Conservation (phyloP, 1,140 invertebrate species). For the Camponotus vicinus region DNA sequence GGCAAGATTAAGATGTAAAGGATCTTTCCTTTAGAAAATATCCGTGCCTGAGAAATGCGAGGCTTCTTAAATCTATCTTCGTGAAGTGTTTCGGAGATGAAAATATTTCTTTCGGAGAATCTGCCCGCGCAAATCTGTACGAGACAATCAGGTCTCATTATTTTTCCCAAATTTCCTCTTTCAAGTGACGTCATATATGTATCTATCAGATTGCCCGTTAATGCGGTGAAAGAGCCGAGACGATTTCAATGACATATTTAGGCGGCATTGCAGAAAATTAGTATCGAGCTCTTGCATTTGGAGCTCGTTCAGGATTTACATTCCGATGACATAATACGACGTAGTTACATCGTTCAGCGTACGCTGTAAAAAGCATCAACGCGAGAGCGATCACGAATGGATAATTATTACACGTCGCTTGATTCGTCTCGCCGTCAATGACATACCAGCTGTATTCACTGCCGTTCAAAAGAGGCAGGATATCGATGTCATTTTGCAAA, state of each 20-base stretch:
- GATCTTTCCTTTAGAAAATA: too few relatives aligned
- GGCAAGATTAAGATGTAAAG: background rate
- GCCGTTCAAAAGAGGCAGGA: background rate
- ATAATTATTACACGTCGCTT: constrained; percentile 57
- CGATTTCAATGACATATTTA: constrained; percentile 56
- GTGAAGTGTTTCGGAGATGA: background rate
- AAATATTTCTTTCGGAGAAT: background rate
- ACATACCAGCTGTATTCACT: background rate
- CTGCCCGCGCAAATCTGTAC: background rate
- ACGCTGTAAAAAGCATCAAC: constrained; percentile 19
- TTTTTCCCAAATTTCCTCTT: constrained; percentile 10
- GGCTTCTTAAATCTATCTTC: background rate
- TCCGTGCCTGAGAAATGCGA: background rate
- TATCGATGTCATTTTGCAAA: background rate
- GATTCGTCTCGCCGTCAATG: constrained; percentile 35
- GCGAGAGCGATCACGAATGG: constrained; percentile 28
- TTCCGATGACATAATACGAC: constrained; percentile 34
- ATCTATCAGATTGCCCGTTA: background rate
- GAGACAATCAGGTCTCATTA: constrained; percentile 22
- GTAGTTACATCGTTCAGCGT: constrained; percentile 35
- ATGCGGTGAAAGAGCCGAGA: background rate
- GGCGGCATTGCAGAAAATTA: constrained; percentile 45
- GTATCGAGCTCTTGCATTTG: constrained; percentile 48
- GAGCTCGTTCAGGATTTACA: constrained; percentile 48
- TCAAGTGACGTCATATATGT: background rate